Evolutionary conservation across 2,113 vertebrate genomes (phyloP).

Genomic region (Bettongia penicillata): DNA sequence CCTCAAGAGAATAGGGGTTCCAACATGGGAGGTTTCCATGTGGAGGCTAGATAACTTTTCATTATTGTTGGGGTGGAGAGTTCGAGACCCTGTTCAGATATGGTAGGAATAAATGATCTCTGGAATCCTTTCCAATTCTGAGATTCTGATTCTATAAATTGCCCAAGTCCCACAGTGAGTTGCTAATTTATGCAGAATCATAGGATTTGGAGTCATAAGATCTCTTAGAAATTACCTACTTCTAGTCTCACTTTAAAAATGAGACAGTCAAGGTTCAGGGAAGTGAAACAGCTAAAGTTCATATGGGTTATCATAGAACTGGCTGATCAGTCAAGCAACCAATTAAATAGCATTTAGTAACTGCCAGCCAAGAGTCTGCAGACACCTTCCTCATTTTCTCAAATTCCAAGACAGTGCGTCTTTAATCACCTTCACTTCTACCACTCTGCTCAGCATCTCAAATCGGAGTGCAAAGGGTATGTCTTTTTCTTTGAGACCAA

Average conservation of each 20-base stretch:
- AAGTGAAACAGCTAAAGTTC: not conserved
- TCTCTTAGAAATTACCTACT: not conserved
- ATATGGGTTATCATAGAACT: not conserved
- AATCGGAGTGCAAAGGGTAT: not conserved
- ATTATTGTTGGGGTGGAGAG: not conserved
- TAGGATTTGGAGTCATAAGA: not conserved
- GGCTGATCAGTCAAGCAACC: not conserved
- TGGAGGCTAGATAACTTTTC: not conserved
- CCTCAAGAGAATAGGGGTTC: not conserved
- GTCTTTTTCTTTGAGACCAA: not conserved
- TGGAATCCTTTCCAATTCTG: not conserved
- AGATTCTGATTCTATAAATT: not conserved
- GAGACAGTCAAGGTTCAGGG: not conserved
- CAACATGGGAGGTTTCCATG: not conserved
- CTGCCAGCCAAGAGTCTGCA: not conserved
- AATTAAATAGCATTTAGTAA: not conserved
- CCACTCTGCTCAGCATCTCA: not conserved
- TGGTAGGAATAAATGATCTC: not conserved
- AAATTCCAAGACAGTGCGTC: not conserved
- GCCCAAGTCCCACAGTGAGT: not conserved
- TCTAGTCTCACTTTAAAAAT: not conserved
- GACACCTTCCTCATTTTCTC: not conserved
- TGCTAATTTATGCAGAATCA: not conserved
- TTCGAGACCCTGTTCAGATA: not conserved
- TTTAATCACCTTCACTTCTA: not conserved